phyloP scores from a whole-genome alignment of 2,113 vertebrate genomes.

The Diphyllodes magnificus region DNA sequence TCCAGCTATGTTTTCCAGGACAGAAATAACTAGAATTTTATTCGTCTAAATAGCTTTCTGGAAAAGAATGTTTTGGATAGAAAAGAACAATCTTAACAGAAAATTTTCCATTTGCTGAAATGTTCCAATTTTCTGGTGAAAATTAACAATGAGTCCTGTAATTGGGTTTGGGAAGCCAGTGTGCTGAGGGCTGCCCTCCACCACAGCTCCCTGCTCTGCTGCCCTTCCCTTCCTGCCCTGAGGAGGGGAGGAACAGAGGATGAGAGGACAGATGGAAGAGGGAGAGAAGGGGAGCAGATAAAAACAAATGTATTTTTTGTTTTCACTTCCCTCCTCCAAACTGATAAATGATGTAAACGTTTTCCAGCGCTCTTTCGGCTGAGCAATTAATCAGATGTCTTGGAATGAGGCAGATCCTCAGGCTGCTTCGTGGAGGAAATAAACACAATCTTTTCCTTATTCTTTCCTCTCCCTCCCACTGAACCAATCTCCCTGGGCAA shows the following conservation, averaged over 20 bases:
- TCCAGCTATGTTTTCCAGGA: constrained; percentile 36
- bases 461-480: neutral
- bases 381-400: constrained; percentile 12
- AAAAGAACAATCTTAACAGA: neutral
- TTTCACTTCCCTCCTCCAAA: constrained; percentile 13
- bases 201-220: neutral
- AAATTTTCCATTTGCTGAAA: constrained; percentile 60
- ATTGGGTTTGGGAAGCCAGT: neutral
- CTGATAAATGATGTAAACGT: neutral
- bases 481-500: neutral
- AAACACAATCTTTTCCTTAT: neutral
- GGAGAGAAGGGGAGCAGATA: neutral
- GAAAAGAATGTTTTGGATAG: constrained; percentile 1
- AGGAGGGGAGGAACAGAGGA: neutral
- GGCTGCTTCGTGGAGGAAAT: neutral
- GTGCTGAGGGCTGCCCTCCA: neutral
- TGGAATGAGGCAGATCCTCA: neutral
- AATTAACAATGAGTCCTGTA: constrained; percentile 37
- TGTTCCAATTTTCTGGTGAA: constrained; percentile 59
- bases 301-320: constrained; percentile 25
- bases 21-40: constrained; percentile 40
- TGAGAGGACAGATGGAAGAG: neutral
- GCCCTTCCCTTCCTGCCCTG: accelerated
- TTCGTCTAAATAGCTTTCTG: neutral
- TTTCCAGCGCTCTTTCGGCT: neutral